Percentiles rank a stretch among this genome's conserved stretches.
phyloP scores from a whole-genome alignment of 2,888 invertebrate species.

The Pristionchus entomophagus region DNA sequence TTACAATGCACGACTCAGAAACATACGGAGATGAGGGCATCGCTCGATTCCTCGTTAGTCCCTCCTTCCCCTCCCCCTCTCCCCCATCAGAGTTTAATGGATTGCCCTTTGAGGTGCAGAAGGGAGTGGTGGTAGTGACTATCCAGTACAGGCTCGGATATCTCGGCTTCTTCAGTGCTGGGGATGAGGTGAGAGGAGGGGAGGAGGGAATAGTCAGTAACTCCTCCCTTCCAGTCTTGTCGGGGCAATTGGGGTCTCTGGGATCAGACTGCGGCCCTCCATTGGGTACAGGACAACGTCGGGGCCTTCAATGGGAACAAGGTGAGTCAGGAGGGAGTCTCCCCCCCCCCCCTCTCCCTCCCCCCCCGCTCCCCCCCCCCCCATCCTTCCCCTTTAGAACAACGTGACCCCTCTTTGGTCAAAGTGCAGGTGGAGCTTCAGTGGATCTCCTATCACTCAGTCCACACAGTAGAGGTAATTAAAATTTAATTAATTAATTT shows the following conservation, averaged over 20 bases:
- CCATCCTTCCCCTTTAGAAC: not conserved
- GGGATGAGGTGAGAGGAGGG: constrained; percentile 49
- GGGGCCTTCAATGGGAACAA: constrained; percentile 42
- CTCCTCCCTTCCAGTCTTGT: constrained; percentile 5
- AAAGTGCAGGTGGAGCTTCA: constrained; percentile 42
- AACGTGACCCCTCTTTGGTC: constrained; percentile 47
- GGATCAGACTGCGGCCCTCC: constrained; percentile 45
- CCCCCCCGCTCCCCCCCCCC: too few species aligned
- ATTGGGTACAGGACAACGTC: constrained; percentile 45
- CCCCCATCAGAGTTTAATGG: not conserved
- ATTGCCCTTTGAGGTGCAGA: constrained; percentile 52
- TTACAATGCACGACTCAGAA: constrained; percentile 58
- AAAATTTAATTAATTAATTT: too few species aligned
- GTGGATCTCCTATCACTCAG: constrained; percentile 44
- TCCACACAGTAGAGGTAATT: constrained; percentile 42
- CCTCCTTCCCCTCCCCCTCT: not conserved
- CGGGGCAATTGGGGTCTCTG: constrained; percentile 46
- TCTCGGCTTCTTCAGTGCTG: constrained; percentile 63
- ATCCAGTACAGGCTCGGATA: constrained; percentile 66
- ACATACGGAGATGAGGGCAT: constrained; percentile 63
- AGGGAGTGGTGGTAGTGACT: constrained; percentile 63
- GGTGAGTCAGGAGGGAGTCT: not conserved
- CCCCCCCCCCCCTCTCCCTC: not conserved
- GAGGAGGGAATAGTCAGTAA: not conserved
- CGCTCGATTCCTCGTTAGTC: constrained; percentile 28